Evolutionary conservation across 2,888 invertebrate species (phyloP).

Genomic region (Hirtodrosophila histrioides): DNA sequence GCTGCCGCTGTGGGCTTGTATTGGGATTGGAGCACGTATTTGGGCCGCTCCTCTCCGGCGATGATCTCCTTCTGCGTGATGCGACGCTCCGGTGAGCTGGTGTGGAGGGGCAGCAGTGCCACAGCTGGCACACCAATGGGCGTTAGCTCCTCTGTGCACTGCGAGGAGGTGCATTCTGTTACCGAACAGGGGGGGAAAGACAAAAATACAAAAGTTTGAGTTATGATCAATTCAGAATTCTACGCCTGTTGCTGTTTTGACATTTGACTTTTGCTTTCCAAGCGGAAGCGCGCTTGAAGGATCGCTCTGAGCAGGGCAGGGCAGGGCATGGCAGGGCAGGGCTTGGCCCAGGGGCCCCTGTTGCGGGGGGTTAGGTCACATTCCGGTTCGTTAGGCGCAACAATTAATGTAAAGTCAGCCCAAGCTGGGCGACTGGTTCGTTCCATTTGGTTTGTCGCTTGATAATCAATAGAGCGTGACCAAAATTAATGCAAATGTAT

Average conservation of each 20-base stretch:
- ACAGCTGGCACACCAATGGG: slow-evolving; percentile 83
- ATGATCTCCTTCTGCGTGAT: slow-evolving; percentile 87
- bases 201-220: background rate
- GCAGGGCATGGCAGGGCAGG: background rate
- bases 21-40: slow-evolving; percentile 84
- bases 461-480: slow-evolving; percentile 71
- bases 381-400: slow-evolving; percentile 75
- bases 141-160: slow-evolving; percentile 82
- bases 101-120: slow-evolving; percentile 84
- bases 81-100: slow-evolving; percentile 84
- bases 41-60: slow-evolving; percentile 87
- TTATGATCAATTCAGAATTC: slow-evolving; percentile 13
- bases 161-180: slow-evolving; percentile 82
- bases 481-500: slow-evolving; percentile 68
- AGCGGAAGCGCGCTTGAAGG: slow-evolving; percentile 78
- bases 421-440: slow-evolving; percentile 5
- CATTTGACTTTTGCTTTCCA: too few relatives aligned
- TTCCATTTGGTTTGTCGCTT: slow-evolving; percentile 38
- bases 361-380: slow-evolving; percentile 59
- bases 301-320: slow-evolving; percentile 33
- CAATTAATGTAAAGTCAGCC: slow-evolving; percentile 61
- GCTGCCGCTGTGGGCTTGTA: slow-evolving; percentile 76
- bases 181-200: background rate
- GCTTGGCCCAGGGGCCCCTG: slow-evolving; percentile 1
- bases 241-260: slow-evolving; percentile 23